Evolutionary conservation across 1,140 invertebrate genomes (phyloP), one percentile per base, ranked within the genome.

Genomic region (Ostrea denselamellosa): DNA sequence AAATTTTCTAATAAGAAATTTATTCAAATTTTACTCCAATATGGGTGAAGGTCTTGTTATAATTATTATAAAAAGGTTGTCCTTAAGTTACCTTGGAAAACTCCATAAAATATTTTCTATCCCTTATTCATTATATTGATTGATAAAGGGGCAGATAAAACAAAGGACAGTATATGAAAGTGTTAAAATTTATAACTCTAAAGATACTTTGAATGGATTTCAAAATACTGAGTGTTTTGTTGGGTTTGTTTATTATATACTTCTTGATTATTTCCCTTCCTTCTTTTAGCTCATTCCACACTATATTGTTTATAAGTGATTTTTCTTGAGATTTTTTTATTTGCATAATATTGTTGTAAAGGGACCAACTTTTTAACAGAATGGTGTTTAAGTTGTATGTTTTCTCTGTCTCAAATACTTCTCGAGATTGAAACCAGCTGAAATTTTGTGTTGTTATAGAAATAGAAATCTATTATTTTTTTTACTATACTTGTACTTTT

Each of bases 391-490:
- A 77, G 25, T 44, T 77, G 68, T 77, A 17, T 34, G 25, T 28
- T 71, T 77, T 77, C 28, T 77, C 68, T 77, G 68, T 77, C 68
- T 77, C 68, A 77, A 77, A 34, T 77, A 77, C 28, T 44, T 77
- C 22, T 77, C 28, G 68, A 77, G 68, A 77, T 77, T 77, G 22
- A 77, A 62, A 62, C 56, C 56, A 62, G 17, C 56, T 62, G 56
- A 62, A 62, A 62, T 62, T 62, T 62, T n/a, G 17, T 62, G 17
- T 62, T 62, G 17, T 62, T 62, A 5, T 44, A 2, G 34, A 44
- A 44, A 44, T 44, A 44, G 34, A 62, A 62, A 7, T 62, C n/a
- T 56, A 19, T 62, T 62, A 17, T 14, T 62, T 17, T 44, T 62
- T 62, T 62, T n/a, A 62, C n/a, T 19, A 62, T 7, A 62, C n/a